Percentiles rank a stretch among this genome's conserved stretches.
Conservation (phyloP, 2,888 invertebrate species). For the Lumbricus terrestris region DNA sequence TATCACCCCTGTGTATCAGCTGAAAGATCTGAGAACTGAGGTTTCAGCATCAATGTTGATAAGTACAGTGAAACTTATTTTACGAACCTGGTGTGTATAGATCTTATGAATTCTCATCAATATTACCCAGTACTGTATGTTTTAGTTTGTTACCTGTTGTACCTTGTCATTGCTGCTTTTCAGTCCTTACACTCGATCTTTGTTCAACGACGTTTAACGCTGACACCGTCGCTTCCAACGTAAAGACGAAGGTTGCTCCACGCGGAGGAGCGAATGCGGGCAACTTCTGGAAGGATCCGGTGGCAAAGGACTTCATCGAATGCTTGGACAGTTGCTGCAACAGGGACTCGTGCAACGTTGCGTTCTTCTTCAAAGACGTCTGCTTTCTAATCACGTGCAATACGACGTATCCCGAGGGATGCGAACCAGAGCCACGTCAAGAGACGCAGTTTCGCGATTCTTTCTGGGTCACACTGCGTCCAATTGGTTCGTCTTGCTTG, state of each 20-base stretch:
- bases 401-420: background rate
- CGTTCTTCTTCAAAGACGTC: background rate
- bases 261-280: constrained; percentile 4
- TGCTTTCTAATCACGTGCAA: constrained; percentile 8
- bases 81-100: too few relatives aligned
- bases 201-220: background rate
- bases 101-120: too few relatives aligned
- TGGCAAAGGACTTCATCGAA: background rate
- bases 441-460: background rate
- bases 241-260: background rate
- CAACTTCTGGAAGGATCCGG: background rate
- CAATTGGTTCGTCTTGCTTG: background rate
- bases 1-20: too few relatives aligned
- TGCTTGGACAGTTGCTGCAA: constrained; percentile 8
- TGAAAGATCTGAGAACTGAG: too few relatives aligned
- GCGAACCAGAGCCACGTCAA: background rate
- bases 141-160: background rate
- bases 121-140: background rate
- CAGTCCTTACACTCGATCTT: background rate
- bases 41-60: too few relatives aligned
- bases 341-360: background rate
- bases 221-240: background rate
- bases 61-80: too few relatives aligned
- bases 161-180: background rate
- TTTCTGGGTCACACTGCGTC: background rate